Evolutionary conservation across 2,797 vertebrate genomes (phyloP), one percentile per base, ranked within the genome.

Genomic region (Hyperoplus immaculatus): DNA sequence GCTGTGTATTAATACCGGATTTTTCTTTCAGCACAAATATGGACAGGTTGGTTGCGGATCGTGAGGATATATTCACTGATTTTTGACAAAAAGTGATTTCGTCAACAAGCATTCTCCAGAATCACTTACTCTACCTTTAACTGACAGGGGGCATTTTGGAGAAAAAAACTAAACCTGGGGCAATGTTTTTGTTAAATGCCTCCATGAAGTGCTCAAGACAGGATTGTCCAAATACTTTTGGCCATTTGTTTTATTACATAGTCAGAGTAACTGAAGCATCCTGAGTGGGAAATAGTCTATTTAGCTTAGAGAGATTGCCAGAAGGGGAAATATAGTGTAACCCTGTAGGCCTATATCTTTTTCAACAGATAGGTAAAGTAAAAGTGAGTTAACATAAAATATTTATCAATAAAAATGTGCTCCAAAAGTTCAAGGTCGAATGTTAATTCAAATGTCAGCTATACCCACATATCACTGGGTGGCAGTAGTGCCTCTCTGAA

Each of bases 401-500:
- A 39, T 13, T 39, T 47, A 45, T 49, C 16, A 46, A 60, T 3
- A 4, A 10, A 53, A 53, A 43, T 18, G 1, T 45, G 6, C 10
- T 14, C 5, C 21, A 54, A 11, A 50, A 15, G 8, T 43, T 49
- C 3, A 29, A 62, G 14, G n/a, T 41, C 36, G 7, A 3, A 51
- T 55, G 2, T 67, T 53, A 5, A 21, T 38, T 13, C 8, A 36
- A 45, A 45, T 45, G 29, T 29, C 21, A 21, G 6, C 5, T 62
- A 36, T 8, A 8, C 4, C 8, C 6, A 7, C 14, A 5, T 1
- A 21, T 57, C 90, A 56, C 36, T 73, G 72, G 91, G 38, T 73
- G 92, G 88, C 87, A 73, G 84, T 69, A 84, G 56, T 55, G 71
- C 3, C 0, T 59, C 0, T 0, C 1, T 29, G 11, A 7, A 39